A percentile compares a stretch with the other conserved stretches of the same genome.
phyloP scores from a whole-genome alignment of 2,113 vertebrate species.

The Mastomys coucha region DNA sequence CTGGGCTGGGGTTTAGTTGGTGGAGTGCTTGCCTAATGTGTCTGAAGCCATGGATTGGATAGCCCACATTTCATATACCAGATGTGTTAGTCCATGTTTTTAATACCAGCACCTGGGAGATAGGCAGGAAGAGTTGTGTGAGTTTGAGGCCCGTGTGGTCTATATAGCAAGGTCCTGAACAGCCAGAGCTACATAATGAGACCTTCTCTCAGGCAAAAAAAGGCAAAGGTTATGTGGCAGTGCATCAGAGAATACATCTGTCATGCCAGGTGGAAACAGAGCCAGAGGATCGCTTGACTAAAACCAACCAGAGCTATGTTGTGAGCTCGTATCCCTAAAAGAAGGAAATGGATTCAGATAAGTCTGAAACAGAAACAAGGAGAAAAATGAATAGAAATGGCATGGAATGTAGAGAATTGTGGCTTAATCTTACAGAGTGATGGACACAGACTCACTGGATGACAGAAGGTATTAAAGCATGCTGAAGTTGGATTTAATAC shows the following conservation, averaged over 20 bases:
- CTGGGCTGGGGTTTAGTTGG: not conserved
- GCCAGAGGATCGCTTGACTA: not conserved
- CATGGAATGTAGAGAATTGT: not conserved
- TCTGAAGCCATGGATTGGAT: not conserved
- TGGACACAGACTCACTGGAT: not conserved
- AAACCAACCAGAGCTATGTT: not conserved
- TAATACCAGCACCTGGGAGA: not conserved
- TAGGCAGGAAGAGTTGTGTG: not conserved
- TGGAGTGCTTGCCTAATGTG: not conserved
- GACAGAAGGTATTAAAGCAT: not conserved
- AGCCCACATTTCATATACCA: no score
- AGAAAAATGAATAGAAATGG: conserved; percentile 33
- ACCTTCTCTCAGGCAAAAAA: not conserved
- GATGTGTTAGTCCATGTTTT: not conserved
- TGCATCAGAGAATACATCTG: not conserved
- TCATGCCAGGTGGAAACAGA: not conserved
- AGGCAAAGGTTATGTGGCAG: not conserved
- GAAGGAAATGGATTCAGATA: not conserved
- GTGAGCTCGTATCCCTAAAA: not conserved
- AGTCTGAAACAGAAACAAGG: conserved; percentile 55
- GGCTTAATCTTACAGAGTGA: not conserved
- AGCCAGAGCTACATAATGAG: no score
- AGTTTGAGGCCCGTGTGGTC: not conserved
- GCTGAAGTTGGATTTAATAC: not conserved
- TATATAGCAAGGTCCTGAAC: not conserved